Evolutionary conservation across 2,888 invertebrate genomes (phyloP).

Genomic region (Eurytoma californica): DNA sequence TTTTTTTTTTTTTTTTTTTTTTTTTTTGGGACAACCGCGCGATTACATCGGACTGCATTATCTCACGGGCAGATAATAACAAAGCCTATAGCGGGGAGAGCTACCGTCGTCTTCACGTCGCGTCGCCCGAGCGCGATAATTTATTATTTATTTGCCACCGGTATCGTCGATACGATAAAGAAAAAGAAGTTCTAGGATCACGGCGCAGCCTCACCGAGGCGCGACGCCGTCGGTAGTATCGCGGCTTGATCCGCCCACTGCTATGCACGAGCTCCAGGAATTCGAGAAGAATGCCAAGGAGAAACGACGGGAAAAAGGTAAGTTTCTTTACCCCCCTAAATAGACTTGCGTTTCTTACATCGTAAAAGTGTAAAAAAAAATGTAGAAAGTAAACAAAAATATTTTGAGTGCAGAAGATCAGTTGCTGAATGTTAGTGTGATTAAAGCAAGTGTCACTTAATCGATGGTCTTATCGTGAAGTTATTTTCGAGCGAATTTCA

Average conservation of each 20-base stretch:
- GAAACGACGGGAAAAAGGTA: constrained; percentile 33
- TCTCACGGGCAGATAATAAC: constrained; percentile 19
- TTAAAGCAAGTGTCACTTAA: no score
- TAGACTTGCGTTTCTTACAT: no score
- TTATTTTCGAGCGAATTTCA: no score
- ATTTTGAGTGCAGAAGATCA: no score
- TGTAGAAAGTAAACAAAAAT: no score
- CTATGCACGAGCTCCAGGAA: constrained; percentile 49
- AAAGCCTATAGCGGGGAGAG: neutral
- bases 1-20: no score
- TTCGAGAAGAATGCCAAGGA: constrained; percentile 19
- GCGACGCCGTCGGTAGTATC: neutral
- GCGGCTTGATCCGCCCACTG: neutral
- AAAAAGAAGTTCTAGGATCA: neutral
- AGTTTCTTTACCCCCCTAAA: neutral
- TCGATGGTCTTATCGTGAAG: no score
- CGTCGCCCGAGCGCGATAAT: constrained; percentile 13
- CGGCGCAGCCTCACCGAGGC: neutral
- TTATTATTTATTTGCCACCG: constrained; percentile 45
- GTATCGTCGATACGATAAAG: constrained; percentile 40
- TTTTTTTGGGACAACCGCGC: neutral
- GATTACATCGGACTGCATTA: constrained; percentile 12
- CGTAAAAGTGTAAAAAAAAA: no score
- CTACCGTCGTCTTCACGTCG: neutral
- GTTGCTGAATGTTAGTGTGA: no score